Evolutionary conservation across 1,140 invertebrate genomes (phyloP).

Genomic region (Galleria mellonella): DNA sequence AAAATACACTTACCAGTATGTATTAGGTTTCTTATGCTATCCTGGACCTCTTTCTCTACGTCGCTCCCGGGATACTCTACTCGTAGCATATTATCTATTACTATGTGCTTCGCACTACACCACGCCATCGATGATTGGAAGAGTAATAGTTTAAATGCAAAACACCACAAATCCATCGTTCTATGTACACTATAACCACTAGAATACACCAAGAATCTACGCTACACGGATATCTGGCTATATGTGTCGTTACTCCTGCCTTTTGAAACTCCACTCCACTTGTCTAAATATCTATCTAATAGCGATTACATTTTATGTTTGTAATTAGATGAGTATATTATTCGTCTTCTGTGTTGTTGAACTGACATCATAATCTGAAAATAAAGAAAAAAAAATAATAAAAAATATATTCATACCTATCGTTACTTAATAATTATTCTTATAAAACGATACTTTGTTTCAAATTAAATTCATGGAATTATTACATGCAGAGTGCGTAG

Average conservation of each 20-base stretch:
- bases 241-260: too few relatives aligned
- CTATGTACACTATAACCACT: constrained; percentile 38
- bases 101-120: constrained; percentile 46
- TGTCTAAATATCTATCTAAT: too few relatives aligned
- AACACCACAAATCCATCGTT: constrained; percentile 60
- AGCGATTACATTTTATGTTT: constrained; percentile 57
- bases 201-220: constrained; percentile 31
- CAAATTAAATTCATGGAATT: constrained; percentile 1
- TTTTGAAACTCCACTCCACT: too few relatives aligned
- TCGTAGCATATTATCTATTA: constrained; percentile 18
- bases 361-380: constrained; percentile 62
- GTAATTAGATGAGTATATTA: constrained; percentile 48
- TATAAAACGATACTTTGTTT: too few relatives aligned
- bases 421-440: too few relatives aligned
- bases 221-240: constrained; percentile 3
- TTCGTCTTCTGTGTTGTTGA: constrained; percentile 26
- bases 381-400: constrained; percentile 32
- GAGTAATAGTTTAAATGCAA: constrained; percentile 55
- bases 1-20: constrained; percentile 49
- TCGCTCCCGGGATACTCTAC: constrained; percentile 17
- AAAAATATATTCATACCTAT: too few relatives aligned
- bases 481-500: too few relatives aligned
- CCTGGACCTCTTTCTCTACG: constrained; percentile 39
- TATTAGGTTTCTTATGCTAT: constrained; percentile 53
- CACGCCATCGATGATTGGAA: constrained; percentile 51